phyloP scores from a whole-genome alignment of 2,113 vertebrate genomes.

The Siniperca chuatsi region DNA sequence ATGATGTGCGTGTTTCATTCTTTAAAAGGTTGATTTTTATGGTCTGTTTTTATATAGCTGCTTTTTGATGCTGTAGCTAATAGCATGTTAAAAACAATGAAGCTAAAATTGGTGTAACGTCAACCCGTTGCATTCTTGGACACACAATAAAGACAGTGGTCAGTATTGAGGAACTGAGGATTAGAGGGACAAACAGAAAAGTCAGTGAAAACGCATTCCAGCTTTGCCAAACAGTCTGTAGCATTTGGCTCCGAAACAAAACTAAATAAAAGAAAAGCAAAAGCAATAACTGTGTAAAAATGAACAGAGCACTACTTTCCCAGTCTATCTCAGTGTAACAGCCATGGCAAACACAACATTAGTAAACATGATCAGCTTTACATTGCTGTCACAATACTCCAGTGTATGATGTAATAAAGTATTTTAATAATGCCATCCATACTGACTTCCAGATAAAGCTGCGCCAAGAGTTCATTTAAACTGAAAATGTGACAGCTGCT shows the following conservation, averaged over 20 bases:
- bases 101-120: not conserved
- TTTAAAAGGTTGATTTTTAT: not conserved
- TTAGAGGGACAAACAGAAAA: conserved; percentile 8
- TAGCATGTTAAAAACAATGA: not conserved
- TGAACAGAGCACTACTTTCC: not conserved
- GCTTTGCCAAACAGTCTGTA: conserved; percentile 15
- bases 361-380: conserved; percentile 58
- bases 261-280: conserved; percentile 15
- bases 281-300: conserved; percentile 22
- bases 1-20: not conserved
- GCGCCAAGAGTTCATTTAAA: conserved; percentile 54
- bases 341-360: conserved; percentile 25
- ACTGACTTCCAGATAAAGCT: conserved; percentile 49
- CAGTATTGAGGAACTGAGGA: conserved; percentile 13
- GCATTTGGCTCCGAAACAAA: conserved; percentile 35
- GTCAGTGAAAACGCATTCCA: not conserved
- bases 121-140: not conserved
- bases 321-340: conserved; percentile 22
- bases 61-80: not conserved
- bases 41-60: not conserved
- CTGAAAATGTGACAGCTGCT: conserved; percentile 74
- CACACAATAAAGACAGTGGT: not conserved
- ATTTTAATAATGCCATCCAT: conserved; percentile 55
- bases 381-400: conserved; percentile 45
- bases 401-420: conserved; percentile 48